Percentiles rank a stretch among this genome's conserved stretches.
Evolutionary conservation across 2,888 invertebrate genomes (phyloP).

Genomic region (Boloria euphrosyne): DNA sequence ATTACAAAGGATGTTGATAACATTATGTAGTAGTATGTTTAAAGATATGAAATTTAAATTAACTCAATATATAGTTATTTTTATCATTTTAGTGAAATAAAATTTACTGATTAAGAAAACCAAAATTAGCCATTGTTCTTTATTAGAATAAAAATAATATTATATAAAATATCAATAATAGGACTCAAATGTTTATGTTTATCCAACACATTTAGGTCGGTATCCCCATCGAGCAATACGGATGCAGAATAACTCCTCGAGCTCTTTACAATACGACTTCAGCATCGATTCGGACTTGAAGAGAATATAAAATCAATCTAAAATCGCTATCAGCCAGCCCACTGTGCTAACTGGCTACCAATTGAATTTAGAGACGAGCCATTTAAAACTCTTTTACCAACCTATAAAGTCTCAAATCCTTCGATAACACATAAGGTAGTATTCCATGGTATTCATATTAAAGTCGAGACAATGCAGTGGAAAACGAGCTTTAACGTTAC

Average conservation of each 20-base stretch:
- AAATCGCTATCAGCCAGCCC: constrained; percentile 32
- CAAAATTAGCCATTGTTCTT: too few species aligned
- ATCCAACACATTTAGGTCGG: constrained; percentile 12
- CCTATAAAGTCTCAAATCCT: constrained; percentile 26
- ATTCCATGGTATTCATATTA: constrained; percentile 32
- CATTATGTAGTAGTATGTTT: too few species aligned
- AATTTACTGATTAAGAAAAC: too few species aligned
- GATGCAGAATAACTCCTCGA: constrained; percentile 22
- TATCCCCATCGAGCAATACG: constrained; percentile 15
- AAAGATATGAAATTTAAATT: too few species aligned
- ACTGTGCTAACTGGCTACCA: constrained; percentile 26
- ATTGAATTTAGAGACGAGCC: constrained; percentile 5
- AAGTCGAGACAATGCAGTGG: constrained; percentile 1
- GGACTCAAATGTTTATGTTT: too few species aligned
- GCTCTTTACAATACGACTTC: constrained; percentile 23
- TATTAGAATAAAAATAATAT: too few species aligned
- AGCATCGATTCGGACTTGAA: constrained; percentile 30
- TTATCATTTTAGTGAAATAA: too few species aligned
- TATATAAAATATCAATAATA: too few species aligned
- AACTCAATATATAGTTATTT: too few species aligned
- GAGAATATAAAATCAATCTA: constrained; percentile 40
- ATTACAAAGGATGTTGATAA: too few species aligned
- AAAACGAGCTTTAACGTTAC: constrained; percentile 12
- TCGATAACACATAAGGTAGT: constrained; percentile 22
- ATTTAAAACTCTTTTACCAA: constrained; percentile 18